These are phyloP conservation scores for Charaxes varanes DNA, from an alignment of 1,140 invertebrate genomes.

Conservation along the genomic window DNA sequence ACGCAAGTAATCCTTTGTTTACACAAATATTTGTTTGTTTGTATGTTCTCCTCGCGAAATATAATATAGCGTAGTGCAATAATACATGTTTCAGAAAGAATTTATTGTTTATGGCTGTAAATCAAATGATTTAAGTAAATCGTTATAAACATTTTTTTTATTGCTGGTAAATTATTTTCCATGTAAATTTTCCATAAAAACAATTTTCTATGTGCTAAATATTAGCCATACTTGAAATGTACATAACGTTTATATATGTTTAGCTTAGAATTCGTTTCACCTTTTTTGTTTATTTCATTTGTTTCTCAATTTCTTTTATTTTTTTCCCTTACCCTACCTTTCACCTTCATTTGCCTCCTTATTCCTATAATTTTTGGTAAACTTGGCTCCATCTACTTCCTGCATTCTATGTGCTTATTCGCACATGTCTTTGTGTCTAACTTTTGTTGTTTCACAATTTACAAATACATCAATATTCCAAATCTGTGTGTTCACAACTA, in stretches of 20 bases:
- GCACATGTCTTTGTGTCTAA: constrained; percentile 1
- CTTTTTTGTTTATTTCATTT: constrained; percentile 1
- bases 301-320: constrained; percentile 7
- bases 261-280: neutral
- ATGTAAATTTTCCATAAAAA: neutral
- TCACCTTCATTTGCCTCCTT: constrained; percentile 5
- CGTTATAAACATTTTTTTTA: no score
- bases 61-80: no score
- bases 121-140: no score
- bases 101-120: no score
- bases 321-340: constrained; percentile 5
- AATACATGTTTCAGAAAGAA: no score
- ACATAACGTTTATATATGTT: constrained; percentile 1
- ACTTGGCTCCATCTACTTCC: neutral
- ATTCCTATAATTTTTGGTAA: constrained; percentile 2
- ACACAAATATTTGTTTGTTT: no score
- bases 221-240: no score
- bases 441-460: constrained; percentile 3
- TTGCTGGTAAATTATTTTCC: no score
- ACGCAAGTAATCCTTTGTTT: no score
- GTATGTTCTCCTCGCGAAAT: no score
- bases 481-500: constrained; percentile 22
- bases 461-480: constrained; percentile 5
- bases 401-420: neutral
- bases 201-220: neutral